Percentiles rank a stretch among this genome's conserved stretches.
These are phyloP conservation scores for Polyploca ridens DNA, from an alignment of 2,888 invertebrate genomes.

Conservation along the genomic window DNA sequence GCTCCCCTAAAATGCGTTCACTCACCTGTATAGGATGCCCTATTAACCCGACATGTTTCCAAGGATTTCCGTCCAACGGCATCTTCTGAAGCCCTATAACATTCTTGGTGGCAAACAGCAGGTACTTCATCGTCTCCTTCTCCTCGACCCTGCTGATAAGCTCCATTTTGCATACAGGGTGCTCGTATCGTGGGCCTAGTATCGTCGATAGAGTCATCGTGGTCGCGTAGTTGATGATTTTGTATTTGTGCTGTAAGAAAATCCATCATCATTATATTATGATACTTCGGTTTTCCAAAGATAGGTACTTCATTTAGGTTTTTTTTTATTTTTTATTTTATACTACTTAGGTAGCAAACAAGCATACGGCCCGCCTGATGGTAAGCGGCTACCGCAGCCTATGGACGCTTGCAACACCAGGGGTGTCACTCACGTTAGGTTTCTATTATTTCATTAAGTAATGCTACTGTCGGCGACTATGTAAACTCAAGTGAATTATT, in stretches of 20 bases:
- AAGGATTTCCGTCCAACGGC: constrained; percentile 91
- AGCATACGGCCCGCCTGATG: too few species aligned
- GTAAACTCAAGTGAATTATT: too few species aligned
- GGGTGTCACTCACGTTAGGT: too few species aligned
- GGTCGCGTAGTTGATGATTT: constrained; percentile 86
- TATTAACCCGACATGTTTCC: constrained; percentile 85
- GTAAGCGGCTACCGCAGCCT: too few species aligned
- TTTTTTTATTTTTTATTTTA: too few species aligned
- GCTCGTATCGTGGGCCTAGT: constrained; percentile 88
- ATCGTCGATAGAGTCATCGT: constrained; percentile 87
- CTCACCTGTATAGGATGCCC: constrained; percentile 88
- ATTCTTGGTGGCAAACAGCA: constrained; percentile 86
- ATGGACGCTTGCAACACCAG: too few species aligned
- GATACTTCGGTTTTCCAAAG: too few species aligned
- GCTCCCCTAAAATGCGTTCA: too few species aligned
- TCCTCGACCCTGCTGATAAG: constrained; percentile 57
- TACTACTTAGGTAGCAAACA: too few species aligned
- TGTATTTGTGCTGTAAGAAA: constrained; percentile 86
- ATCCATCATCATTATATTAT: not conserved
- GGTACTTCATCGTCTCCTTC: constrained; percentile 63
- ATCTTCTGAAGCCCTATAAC: constrained; percentile 88
- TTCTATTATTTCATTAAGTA: too few species aligned
- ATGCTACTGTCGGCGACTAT: too few species aligned
- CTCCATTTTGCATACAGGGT: constrained; percentile 80
- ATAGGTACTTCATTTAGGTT: too few species aligned